Evolutionary conservation across 2,888 invertebrate species (phyloP).

Genomic region (Pherbina coryleti): DNA sequence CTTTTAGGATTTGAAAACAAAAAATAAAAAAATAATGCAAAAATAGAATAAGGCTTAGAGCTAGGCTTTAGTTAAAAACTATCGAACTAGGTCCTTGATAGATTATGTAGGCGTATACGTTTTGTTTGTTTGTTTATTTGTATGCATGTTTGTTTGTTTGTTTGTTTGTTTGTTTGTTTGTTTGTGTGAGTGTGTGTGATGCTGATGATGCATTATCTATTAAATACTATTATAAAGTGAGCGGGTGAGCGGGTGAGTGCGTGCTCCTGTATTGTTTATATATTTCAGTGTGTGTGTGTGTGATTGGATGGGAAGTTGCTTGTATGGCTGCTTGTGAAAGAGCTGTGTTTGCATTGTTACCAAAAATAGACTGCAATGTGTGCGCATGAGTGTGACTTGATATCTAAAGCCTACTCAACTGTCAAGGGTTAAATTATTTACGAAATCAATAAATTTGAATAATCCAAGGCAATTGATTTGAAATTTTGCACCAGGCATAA

Average conservation of each 20-base stretch:
- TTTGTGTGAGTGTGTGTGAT: no score
- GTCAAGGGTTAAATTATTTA: slow-evolving; percentile 5
- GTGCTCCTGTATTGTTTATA: no score
- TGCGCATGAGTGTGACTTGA: slow-evolving; percentile 2
- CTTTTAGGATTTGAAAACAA: background rate
- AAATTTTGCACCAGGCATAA: background rate
- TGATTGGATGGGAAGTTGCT: background rate
- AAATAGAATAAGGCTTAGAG: background rate
- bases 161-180: background rate
- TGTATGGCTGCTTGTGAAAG: background rate
- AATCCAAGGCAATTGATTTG: slow-evolving; percentile 11
- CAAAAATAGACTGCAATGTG: slow-evolving; percentile 1
- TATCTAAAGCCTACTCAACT: background rate
- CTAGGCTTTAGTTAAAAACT: background rate
- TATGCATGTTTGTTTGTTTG: no score
- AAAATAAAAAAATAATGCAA: background rate
- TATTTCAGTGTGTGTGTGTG: background rate
- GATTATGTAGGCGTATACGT: background rate
- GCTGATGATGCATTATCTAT: no score
- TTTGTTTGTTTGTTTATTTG: background rate
- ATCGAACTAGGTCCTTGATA: background rate
- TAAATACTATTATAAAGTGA: no score
- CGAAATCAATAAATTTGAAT: slow-evolving; percentile 23
- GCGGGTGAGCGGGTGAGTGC: no score
- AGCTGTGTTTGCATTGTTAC: background rate